phyloP scores from a whole-genome alignment of 2,888 invertebrate species.

The Oscheius sp. region DNA sequence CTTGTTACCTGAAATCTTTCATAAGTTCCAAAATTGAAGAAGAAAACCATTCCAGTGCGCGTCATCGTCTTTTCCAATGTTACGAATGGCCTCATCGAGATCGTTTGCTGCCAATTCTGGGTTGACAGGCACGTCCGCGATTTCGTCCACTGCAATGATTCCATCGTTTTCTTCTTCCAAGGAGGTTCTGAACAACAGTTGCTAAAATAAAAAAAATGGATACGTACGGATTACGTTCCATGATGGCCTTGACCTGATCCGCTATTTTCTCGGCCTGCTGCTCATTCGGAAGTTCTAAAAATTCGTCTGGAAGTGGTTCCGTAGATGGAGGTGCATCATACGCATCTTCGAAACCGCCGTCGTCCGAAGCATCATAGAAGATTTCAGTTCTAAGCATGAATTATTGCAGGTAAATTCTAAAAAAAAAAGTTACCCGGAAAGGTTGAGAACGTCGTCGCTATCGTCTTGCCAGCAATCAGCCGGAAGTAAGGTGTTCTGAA shows the following conservation, averaged over 20 bases:
- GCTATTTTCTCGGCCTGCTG: not conserved
- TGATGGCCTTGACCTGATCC: not conserved
- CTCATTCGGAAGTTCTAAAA: not conserved
- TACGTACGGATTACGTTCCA: not conserved
- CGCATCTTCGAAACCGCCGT: not conserved
- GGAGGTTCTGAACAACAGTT: not conserved
- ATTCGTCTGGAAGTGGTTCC: not conserved
- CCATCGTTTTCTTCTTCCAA: not conserved
- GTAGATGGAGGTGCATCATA: not conserved
- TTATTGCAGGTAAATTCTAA: not conserved
- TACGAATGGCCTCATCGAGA: slow-evolving; percentile 6
- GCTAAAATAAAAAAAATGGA: not conserved
- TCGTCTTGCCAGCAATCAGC: slow-evolving; percentile 1
- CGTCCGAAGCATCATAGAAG: slow-evolving; percentile 12
- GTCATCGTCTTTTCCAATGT: slow-evolving; percentile 35
- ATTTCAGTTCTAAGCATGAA: not conserved
- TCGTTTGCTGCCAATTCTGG: not conserved
- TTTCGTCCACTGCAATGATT: slow-evolving; percentile 14
- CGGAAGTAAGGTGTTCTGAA: slow-evolving; percentile 19
- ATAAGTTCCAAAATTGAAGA: not conserved
- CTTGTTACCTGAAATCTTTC: slow-evolving; percentile 4
- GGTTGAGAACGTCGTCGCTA: not conserved
- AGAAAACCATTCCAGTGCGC: slow-evolving; percentile 37
- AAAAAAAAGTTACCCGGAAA: not conserved
- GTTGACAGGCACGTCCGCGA: slow-evolving; percentile 32